Conservation (phyloP, 2,888 invertebrate species). For the Phengaris arion region DNA sequence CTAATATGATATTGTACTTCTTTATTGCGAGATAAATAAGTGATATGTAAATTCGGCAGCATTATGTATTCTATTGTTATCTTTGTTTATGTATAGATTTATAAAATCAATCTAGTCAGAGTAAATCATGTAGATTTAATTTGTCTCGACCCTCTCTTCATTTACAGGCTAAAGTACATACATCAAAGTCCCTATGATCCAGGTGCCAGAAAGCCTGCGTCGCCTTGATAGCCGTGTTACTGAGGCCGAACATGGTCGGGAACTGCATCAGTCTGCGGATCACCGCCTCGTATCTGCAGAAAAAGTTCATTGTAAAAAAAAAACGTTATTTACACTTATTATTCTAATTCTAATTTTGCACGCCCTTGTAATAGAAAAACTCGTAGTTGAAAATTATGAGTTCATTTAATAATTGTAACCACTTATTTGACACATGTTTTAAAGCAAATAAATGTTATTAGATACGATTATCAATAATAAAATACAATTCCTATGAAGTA, state of each 20-base stretch:
- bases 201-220: slow-evolving; percentile 94
- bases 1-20: too few species aligned
- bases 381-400: too few species aligned
- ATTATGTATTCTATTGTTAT: not conserved
- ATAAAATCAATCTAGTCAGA: too few species aligned
- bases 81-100: not conserved
- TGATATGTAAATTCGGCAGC: too few species aligned
- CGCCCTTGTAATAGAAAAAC: not conserved
- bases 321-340: slow-evolving; percentile 9
- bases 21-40: too few species aligned
- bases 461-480: too few species aligned
- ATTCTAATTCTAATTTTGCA: not conserved
- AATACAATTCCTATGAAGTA: too few species aligned
- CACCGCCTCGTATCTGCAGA: slow-evolving; percentile 77
- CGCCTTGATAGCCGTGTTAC: slow-evolving; percentile 86
- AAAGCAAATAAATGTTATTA: too few species aligned
- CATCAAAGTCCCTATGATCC: slow-evolving; percentile 91
- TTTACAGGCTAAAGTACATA: slow-evolving; percentile 54
- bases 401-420: too few species aligned
- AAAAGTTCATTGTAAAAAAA: not conserved
- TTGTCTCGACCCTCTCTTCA: too few species aligned
- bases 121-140: too few species aligned
- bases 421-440: too few species aligned
- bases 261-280: slow-evolving; percentile 88
- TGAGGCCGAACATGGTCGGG: slow-evolving; percentile 88